A percentile compares a stretch with the other conserved stretches of the same genome.
Conservation (phyloP, 2,797 vertebrate genomes). For the Steatocranus sp. region DNA sequence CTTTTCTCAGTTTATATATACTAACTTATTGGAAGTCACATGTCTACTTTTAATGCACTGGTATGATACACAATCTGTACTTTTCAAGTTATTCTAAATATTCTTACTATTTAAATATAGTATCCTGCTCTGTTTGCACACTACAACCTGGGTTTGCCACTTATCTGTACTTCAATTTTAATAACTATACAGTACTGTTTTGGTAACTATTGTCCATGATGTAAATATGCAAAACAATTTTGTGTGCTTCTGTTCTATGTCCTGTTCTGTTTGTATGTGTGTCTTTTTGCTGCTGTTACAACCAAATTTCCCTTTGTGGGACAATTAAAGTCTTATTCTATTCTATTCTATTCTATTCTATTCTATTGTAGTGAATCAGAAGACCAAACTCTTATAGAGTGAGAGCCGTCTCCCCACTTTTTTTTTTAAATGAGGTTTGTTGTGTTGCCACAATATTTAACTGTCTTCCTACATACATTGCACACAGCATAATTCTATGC, state of each 20-base stretch:
- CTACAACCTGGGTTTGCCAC: not conserved
- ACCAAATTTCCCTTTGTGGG: not conserved
- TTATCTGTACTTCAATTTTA: not conserved
- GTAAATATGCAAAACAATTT: rapidly evolving
- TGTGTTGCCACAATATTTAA: not conserved
- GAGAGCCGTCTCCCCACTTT: not conserved
- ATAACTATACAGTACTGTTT: not conserved
- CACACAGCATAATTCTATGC: not conserved
- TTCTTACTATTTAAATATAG: not conserved
- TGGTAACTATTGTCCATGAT: not conserved
- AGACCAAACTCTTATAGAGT: not conserved
- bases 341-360: no score
- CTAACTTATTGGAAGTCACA: not conserved
- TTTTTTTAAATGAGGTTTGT: not conserved
- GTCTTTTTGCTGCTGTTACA: not conserved
- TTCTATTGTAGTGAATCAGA: not conserved
- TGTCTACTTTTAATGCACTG: not conserved
- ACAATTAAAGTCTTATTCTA: not conserved
- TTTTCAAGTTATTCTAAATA: not conserved
- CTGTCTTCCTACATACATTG: not conserved
- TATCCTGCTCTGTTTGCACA: not conserved
- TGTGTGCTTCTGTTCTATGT: not conserved
- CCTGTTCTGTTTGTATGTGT: not conserved
- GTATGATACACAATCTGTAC: not conserved
- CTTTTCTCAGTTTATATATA: not conserved